Base-by-base conservation (phyloP, 2,113 vertebrate genomes). In the Chaenocephalus aceratus region DNA sequence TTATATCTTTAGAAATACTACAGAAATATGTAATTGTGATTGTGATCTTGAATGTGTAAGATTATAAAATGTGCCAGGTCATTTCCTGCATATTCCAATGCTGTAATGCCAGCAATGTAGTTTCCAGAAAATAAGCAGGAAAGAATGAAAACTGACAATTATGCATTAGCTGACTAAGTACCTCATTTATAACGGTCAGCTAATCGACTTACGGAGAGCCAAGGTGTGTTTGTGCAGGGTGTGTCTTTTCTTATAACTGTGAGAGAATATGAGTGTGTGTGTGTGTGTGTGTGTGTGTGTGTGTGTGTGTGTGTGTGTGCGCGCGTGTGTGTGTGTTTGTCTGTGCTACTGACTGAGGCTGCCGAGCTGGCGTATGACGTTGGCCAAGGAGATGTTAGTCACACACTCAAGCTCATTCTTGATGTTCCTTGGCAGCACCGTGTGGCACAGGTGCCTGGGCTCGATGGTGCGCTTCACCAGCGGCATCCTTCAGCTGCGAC, bases 401-500 rank as follows among this genome's bases (percentile, higher is more conserved):
- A 99, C 97, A 91, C 98, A 99, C 94, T 99, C 98, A 94, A 99
- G 85, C 91, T 99, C 98, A 71, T 99, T 99, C 94, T 97, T 98
- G 92, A 99, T 96, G 82, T 95, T 96, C 87, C 97, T 94, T 49
- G 98, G 98, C 87, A 99, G 93, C 76, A 95, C 97, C 75, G 97
- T 98, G 92, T 99, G 98, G 94, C 98, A 99, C 95, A 99, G 93
- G 91, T 99, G 97, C 96, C 98, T 91, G 59, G 98, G 98, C 83
- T 99, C 98, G n/a, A 99, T 99, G 93, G 97, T 99, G 91, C 98
- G 96, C 94, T 99, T 99, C 78, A 99, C 98, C 91, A 99, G 90
- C 0, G 98, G 98, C 98, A 99, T 99, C 91, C 88, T 98, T 95
- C 91, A 97, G 89, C 89, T 96, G 95, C 87, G 79, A 92, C 79